Conservation (phyloP, 2,888 invertebrate genomes). For the Pollenia labialis region DNA sequence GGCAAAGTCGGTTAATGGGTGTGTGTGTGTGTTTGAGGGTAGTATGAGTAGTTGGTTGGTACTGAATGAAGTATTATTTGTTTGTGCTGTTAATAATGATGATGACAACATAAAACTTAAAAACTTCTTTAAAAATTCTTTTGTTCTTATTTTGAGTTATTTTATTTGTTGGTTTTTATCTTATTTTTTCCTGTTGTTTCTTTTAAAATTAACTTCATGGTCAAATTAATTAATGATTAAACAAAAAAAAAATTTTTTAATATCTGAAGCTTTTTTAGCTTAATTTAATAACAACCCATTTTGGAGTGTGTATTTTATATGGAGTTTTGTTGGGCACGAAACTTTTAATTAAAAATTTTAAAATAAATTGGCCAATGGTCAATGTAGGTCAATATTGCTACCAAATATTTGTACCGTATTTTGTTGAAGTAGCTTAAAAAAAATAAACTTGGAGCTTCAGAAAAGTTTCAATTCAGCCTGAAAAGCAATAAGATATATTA, state of each 20-base stretch:
- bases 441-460: too few species aligned
- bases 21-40: neutral
- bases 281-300: conserved; percentile 1
- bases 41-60: neutral
- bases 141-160: conserved; percentile 8
- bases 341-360: too few species aligned
- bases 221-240: conserved; percentile 59
- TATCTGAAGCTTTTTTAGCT: conserved; percentile 12
- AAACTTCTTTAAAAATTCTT: conserved; percentile 35
- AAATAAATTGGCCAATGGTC: too few species aligned
- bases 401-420: too few species aligned
- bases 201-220: conserved; percentile 62
- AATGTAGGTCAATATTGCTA: too few species aligned
- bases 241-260: conserved; percentile 20
- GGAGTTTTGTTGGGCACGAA: too few species aligned
- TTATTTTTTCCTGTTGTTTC: conserved; percentile 12
- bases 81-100: conserved; percentile 21
- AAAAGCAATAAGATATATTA: too few species aligned
- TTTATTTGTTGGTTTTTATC: neutral
- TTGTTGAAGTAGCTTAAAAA: too few species aligned
- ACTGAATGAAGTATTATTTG: neutral
- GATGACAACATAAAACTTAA: conserved; percentile 39
- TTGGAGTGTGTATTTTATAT: neutral
- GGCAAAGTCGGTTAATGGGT: conserved; percentile 1
- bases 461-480: too few species aligned